These are phyloP conservation scores for Metellina segmentata DNA, from an alignment of 2,888 invertebrate genomes.

Conservation along the genomic window DNA sequence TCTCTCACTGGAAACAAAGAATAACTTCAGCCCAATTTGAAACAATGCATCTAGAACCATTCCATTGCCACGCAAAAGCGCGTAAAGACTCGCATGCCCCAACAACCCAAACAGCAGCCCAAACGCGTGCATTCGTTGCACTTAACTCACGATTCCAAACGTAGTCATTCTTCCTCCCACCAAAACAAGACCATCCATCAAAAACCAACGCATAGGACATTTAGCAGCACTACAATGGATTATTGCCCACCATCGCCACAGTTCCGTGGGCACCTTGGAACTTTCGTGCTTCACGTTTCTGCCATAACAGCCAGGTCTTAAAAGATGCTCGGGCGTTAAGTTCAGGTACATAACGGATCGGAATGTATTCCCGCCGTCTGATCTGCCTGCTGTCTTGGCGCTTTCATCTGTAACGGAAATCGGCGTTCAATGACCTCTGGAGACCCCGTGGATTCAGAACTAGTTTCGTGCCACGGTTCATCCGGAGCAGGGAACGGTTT, in stretches of 20 bases:
- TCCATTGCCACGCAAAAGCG: not conserved
- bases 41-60: not conserved
- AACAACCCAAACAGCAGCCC: not conserved
- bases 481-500: conserved; percentile 12
- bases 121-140: too few species aligned
- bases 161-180: not conserved
- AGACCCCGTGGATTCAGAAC: conserved; percentile 40
- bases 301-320: not conserved
- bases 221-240: not conserved
- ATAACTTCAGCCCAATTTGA: not conserved
- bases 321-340: not conserved
- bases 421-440: conserved; percentile 28
- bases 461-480: conserved; percentile 27
- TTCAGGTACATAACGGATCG: not conserved
- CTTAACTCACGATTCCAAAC: not conserved
- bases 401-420: conserved; percentile 35
- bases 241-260: not conserved
- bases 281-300: not conserved
- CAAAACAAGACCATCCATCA: conserved; percentile 41
- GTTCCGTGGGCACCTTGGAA: not conserved
- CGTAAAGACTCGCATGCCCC: not conserved
- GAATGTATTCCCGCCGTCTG: not conserved
- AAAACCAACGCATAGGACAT: conserved; percentile 7
- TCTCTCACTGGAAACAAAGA: not conserved
- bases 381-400: not conserved